phyloP scores from a whole-genome alignment of 2,113 vertebrate species.

The Rhadina sibilatrix region DNA sequence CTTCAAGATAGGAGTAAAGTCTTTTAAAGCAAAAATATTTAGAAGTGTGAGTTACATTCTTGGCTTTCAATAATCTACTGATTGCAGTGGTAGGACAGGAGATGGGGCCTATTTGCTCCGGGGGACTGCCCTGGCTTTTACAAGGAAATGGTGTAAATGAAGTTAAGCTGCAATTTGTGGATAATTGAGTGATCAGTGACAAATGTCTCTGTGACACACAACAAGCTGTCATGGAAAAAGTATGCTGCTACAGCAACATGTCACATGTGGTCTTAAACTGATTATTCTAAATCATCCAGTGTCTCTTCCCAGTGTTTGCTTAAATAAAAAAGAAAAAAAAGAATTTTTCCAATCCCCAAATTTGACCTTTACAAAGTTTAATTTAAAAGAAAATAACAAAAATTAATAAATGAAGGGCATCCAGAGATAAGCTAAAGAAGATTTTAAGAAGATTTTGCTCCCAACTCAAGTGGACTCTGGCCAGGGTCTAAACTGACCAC shows the following conservation, averaged over 20 bases:
- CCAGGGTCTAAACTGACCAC: background rate
- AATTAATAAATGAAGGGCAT: background rate
- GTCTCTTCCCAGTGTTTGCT: background rate
- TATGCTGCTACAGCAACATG: background rate
- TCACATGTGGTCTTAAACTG: slow-evolving; percentile 47
- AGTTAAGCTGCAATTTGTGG: slow-evolving; percentile 30
- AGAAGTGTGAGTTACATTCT: background rate
- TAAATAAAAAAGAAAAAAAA: background rate
- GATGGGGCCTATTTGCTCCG: background rate
- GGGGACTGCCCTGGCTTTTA: background rate
- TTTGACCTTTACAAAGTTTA: background rate
- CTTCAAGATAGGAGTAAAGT: background rate
- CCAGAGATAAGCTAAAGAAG: background rate
- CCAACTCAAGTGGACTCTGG: background rate
- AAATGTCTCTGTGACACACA: slow-evolving; percentile 40
- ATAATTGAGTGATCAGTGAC: slow-evolving; percentile 57
- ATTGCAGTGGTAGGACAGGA: background rate
- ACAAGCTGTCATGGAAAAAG: slow-evolving; percentile 41
- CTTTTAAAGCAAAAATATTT: background rate
- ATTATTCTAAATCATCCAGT: slow-evolving; percentile 26
- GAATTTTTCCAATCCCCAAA: no score
- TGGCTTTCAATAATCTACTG: background rate
- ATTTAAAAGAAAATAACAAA: background rate
- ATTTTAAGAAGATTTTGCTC: background rate
- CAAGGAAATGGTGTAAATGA: slow-evolving; percentile 21